Percentiles rank a stretch among this genome's conserved stretches.
phyloP scores from a whole-genome alignment of 2,113 vertebrate species.

The Tamias sibiricus region DNA sequence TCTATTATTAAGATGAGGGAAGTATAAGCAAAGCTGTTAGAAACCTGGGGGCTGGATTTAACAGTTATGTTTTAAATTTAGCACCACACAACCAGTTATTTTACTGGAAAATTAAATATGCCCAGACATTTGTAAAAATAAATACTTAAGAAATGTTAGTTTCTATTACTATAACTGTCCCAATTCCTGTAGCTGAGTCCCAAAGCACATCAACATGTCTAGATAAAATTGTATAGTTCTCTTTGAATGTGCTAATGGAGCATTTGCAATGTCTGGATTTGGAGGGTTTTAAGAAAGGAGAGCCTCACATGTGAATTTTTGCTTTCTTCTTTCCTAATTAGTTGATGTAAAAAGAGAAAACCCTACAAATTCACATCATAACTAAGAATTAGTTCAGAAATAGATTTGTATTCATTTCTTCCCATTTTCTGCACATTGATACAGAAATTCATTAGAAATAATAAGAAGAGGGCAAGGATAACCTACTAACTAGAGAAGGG shows the following conservation, averaged over 20 bases:
- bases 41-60: neutral
- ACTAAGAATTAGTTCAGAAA: neutral
- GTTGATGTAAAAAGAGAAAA: neutral
- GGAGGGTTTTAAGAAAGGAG: neutral
- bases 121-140: neutral
- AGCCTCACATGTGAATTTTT: neutral
- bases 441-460: neutral
- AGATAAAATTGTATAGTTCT: neutral
- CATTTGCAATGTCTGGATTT: neutral
- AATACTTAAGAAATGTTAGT: neutral
- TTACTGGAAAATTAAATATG: neutral
- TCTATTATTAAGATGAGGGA: slow-evolving; percentile 22
- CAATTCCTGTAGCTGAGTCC: neutral
- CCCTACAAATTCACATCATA: neutral
- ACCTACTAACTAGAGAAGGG: neutral
- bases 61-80: neutral
- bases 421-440: neutral
- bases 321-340: neutral
- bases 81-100: neutral
- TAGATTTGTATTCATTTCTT: neutral
- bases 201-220: neutral
- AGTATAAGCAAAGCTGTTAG: neutral
- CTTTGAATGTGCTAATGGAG: neutral
- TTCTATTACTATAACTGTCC: neutral
- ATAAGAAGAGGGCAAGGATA: neutral